phyloP scores from a whole-genome alignment of 2,113 vertebrate genomes.

The Corythoichthys haematopterus region DNA sequence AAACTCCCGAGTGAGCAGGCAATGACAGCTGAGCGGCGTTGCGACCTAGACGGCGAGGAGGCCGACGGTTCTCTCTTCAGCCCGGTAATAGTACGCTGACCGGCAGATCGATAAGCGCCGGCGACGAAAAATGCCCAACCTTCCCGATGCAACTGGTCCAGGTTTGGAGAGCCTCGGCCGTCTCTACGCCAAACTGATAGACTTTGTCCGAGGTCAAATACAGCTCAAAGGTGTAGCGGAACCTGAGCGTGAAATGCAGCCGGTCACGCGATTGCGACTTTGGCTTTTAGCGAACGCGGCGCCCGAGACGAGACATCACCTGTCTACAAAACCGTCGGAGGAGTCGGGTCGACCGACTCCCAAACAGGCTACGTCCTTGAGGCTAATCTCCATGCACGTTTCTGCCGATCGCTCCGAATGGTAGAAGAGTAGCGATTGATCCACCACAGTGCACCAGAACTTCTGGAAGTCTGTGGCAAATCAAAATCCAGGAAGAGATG shows the following conservation, averaged over 20 bases:
- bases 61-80: neutral
- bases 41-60: conserved; percentile 73
- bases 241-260: conserved; percentile 68
- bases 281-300: neutral
- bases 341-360: conserved; percentile 73
- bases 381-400: conserved; percentile 70
- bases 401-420: conserved; percentile 76
- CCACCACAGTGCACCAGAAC: conserved; percentile 84
- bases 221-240: conserved; percentile 88
- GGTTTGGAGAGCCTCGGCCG: conserved; percentile 77
- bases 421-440: conserved; percentile 76
- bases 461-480: conserved; percentile 79
- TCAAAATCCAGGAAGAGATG: neutral
- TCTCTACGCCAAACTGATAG: conserved; percentile 84
- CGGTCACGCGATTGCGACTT: neutral
- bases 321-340: conserved; percentile 69
- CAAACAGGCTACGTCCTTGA: conserved; percentile 78
- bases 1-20: conserved; percentile 85
- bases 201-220: conserved; percentile 82
- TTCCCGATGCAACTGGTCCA: conserved; percentile 89
- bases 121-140: conserved; percentile 58
- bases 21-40: conserved; percentile 88
- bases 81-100: no score
- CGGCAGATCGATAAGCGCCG: no score
- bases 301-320: conserved; percentile 34